Percentiles rank a stretch among this genome's conserved stretches.
phyloP scores from a whole-genome alignment of 2,113 vertebrate species.

The Chaetodon auriga region DNA sequence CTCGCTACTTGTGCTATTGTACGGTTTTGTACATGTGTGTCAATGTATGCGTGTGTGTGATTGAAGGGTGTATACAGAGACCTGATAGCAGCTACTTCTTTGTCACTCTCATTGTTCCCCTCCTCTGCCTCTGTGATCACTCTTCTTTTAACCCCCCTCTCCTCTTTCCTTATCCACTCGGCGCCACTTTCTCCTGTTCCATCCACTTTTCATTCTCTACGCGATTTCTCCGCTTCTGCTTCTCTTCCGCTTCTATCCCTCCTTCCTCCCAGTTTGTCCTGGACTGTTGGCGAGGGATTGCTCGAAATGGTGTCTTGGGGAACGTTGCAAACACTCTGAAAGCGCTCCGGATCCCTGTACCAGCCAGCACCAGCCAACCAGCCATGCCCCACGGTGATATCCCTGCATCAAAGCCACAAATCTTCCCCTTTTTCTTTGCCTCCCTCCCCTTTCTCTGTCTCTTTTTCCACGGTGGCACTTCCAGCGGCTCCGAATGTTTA shows the following conservation, averaged over 20 bases:
- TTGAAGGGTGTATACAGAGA: constrained; percentile 40
- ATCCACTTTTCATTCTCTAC: constrained; percentile 14
- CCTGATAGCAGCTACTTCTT: constrained; percentile 29
- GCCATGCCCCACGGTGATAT: constrained; percentile 90
- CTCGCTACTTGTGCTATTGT: constrained; percentile 25
- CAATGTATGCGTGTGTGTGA: constrained; percentile 7
- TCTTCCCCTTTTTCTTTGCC: constrained; percentile 65
- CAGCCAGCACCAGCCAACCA: constrained; percentile 63
- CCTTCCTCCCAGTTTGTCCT: constrained; percentile 59
- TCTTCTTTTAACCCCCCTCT: constrained; percentile 7
- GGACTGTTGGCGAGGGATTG: constrained; percentile 55
- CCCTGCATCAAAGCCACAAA: constrained; percentile 91
- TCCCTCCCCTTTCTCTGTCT: constrained; percentile 62
- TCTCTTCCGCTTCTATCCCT: constrained; percentile 46
- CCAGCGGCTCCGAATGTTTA: constrained; percentile 82
- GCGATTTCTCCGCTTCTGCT: constrained; percentile 12
- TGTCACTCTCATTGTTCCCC: constrained; percentile 32
- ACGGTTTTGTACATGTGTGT: constrained; percentile 30
- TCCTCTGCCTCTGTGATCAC: constrained; percentile 22
- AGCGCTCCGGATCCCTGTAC: constrained; percentile 69
- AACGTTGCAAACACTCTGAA: constrained; percentile 57
- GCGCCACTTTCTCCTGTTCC: background rate
- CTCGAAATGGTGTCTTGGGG: constrained; percentile 73
- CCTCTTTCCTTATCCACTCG: background rate
- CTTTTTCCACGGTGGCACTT: constrained; percentile 80